These are phyloP conservation scores for Fissipunctia ypsillon DNA, from an alignment of 2,888 invertebrate genomes.

Conservation along the genomic window DNA sequence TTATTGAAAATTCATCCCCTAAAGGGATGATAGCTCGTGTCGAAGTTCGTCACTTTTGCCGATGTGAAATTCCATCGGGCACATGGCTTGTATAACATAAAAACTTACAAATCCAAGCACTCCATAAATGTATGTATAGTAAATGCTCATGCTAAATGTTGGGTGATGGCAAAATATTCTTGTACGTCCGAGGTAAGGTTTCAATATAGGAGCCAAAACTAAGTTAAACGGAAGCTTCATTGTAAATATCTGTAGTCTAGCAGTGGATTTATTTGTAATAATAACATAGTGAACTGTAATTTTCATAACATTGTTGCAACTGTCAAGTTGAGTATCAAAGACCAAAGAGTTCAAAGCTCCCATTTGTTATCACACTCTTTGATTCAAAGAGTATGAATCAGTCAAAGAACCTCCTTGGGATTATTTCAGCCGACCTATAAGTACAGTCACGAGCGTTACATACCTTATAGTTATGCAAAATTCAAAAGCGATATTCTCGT, in stretches of 20 bases:
- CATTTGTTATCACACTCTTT: too few species aligned
- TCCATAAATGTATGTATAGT: slow-evolving; percentile 80
- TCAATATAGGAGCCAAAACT: slow-evolving; percentile 77
- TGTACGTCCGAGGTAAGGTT: slow-evolving; percentile 75
- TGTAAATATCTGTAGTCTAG: slow-evolving; percentile 46
- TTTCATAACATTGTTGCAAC: slow-evolving; percentile 16
- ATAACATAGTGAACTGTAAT: slow-evolving; percentile 37
- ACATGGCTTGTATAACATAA: neutral
- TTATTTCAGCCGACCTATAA: neutral
- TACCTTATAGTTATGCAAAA: neutral
- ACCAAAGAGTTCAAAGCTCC: too few species aligned
- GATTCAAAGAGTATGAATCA: slow-evolving; percentile 7
- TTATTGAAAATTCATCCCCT: neutral
- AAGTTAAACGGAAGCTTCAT: slow-evolving; percentile 83
- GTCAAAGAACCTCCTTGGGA: neutral
- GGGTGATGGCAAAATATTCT: slow-evolving; percentile 77
- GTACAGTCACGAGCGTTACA: neutral
- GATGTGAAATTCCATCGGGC: neutral
- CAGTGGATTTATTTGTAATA: slow-evolving; percentile 45
- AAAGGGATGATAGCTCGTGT: neutral
- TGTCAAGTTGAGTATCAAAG: slow-evolving; percentile 24
- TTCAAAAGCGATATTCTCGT: neutral
- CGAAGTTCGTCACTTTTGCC: too few species aligned
- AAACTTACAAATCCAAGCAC: slow-evolving; percentile 80
- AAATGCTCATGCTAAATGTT: slow-evolving; percentile 74